A percentile compares a stretch with the other conserved stretches of the same genome.
Evolutionary conservation across 2,888 invertebrate species (phyloP).

Genomic region (Xanthorhoe designata): DNA sequence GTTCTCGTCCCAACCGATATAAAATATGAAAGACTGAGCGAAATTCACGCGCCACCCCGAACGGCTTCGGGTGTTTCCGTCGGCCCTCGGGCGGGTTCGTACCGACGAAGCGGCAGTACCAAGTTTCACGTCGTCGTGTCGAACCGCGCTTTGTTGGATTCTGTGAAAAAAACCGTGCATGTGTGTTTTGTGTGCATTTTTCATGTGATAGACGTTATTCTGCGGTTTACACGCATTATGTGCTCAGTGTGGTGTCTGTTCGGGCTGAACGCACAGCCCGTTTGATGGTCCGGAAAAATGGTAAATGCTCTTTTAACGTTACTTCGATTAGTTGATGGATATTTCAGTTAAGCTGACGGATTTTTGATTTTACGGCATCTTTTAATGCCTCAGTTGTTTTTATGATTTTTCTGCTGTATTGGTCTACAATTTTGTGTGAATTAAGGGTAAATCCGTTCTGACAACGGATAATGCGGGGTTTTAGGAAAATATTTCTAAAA

Average conservation of each 20-base stretch:
- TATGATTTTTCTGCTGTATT: not conserved
- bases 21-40: slow-evolving; percentile 84
- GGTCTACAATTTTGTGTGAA: not conserved
- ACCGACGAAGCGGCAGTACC: slow-evolving; percentile 80
- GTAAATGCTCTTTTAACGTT: slow-evolving; percentile 66
- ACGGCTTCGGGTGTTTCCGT: slow-evolving; percentile 65
- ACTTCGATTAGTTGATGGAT: slow-evolving; percentile 59
- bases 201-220: slow-evolving; percentile 53
- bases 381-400: not conserved
- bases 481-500: not conserved
- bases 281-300: slow-evolving; percentile 79
- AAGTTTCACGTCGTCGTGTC: slow-evolving; percentile 51
- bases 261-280: slow-evolving; percentile 51
- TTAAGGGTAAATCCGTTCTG: not conserved
- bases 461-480: slow-evolving; percentile 10
- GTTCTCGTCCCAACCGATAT: slow-evolving; percentile 77
- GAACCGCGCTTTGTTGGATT: slow-evolving; percentile 44
- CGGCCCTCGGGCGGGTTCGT: slow-evolving; percentile 61
- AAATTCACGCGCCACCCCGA: slow-evolving; percentile 69
- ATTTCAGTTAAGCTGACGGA: slow-evolving; percentile 47
- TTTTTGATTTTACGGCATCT: slow-evolving; percentile 38
- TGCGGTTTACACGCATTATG: slow-evolving; percentile 65
- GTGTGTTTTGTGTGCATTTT: slow-evolving; percentile 65
- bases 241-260: slow-evolving; percentile 64
- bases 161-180: slow-evolving; percentile 58